Conservation (phyloP, 2,888 invertebrate genomes). For the Ectemnius continuus region DNA sequence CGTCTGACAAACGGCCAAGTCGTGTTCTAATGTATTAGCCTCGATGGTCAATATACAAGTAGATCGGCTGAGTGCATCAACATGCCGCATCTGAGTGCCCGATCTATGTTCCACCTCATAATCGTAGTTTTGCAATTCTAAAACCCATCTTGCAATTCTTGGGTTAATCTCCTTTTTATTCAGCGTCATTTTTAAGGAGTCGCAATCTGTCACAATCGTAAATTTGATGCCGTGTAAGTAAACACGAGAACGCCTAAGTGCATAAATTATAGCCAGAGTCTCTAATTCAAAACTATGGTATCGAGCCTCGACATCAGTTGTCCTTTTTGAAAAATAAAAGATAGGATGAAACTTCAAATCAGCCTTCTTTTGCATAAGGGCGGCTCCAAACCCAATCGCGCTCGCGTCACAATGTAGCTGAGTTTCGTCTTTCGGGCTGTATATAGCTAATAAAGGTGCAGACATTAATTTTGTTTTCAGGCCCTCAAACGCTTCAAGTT, state of each 20-base stretch:
- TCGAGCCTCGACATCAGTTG: conserved; percentile 59
- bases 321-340: conserved; percentile 68
- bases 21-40: conserved; percentile 4
- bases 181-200: not conserved
- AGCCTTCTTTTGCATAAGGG: conserved; percentile 66
- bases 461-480: not conserved
- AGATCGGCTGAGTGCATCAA: conserved; percentile 2
- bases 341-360: conserved; percentile 64
- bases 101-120: not conserved
- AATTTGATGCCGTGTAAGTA: not conserved
- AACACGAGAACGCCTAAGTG: conserved; percentile 54
- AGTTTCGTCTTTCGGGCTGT: conserved; percentile 63
- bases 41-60: not conserved
- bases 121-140: not conserved
- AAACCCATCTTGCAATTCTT: conserved; percentile 10
- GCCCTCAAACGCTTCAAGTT: not conserved
- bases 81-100: not conserved
- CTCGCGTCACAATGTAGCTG: conserved; percentile 72
- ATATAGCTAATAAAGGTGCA: conserved; percentile 9
- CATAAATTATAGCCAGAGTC: conserved; percentile 50
- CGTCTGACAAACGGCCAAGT: conserved; percentile 3
- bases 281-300: conserved; percentile 71
- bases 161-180: conserved; percentile 11
- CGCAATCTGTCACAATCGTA: conserved; percentile 5
- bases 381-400: conserved; percentile 51